Evolutionary conservation across 1,140 invertebrate genomes (phyloP).

Genomic region (Ceratosolen fusciceps): DNA sequence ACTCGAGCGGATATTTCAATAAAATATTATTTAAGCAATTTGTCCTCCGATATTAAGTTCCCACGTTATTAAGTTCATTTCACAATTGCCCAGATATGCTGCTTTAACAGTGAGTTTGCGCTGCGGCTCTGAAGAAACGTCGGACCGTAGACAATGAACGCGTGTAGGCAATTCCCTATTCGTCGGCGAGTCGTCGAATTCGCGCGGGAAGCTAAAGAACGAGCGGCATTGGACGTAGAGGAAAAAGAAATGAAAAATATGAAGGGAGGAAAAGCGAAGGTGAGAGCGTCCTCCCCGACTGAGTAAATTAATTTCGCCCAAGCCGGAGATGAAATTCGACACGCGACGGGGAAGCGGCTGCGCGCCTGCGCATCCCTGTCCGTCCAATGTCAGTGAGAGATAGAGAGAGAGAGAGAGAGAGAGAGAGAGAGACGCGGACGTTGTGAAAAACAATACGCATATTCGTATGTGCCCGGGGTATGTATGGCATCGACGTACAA

Average conservation of each 20-base stretch:
- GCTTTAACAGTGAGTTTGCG: background rate
- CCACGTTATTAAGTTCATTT: background rate
- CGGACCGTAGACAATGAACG: background rate
- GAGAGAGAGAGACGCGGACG: too few species aligned
- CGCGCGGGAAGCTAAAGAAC: background rate
- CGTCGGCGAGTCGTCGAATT: background rate
- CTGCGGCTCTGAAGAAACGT: too few species aligned
- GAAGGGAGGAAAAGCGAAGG: constrained; percentile 44
- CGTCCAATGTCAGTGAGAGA: too few species aligned
- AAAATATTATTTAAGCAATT: background rate
- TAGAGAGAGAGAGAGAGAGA: too few species aligned
- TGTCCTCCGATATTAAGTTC: background rate
- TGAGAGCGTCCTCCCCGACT: constrained; percentile 53
- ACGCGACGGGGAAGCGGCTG: constrained; percentile 53
- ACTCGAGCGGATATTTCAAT: background rate
- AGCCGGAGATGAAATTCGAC: constrained; percentile 56
- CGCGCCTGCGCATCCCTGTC: constrained; percentile 22
- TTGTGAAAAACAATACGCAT: constrained; percentile 28
- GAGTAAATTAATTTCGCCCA: constrained; percentile 60
- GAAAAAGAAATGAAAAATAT: constrained; percentile 33
- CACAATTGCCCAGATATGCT: background rate
- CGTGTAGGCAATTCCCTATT: background rate
- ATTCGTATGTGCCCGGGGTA: background rate
- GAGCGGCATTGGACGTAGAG: background rate
- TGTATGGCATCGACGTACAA: constrained; percentile 16